These are phyloP conservation scores for Phyllotis vaccarum DNA, from an alignment of 2,797 vertebrate species.

Conservation along the genomic window DNA sequence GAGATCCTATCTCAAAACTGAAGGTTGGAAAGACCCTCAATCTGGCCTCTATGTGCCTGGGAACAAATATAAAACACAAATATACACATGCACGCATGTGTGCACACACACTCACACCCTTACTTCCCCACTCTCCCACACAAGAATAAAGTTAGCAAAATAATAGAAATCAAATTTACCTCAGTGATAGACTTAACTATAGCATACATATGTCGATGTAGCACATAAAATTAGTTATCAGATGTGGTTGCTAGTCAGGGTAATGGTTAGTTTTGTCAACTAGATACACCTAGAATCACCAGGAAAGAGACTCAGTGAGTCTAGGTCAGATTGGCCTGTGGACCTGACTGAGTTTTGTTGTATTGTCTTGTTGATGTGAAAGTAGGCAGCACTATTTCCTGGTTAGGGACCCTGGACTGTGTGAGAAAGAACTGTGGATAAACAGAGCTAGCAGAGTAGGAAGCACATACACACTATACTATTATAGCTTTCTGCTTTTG, in stretches of 20 bases:
- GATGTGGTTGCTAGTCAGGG: not conserved
- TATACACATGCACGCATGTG: fast-evolving
- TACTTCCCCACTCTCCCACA: not conserved
- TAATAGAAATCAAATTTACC: slow-evolving; percentile 26
- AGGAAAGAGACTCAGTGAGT: not conserved
- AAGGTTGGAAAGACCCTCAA: not conserved
- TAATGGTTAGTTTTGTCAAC: too few species aligned
- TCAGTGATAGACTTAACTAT: not conserved
- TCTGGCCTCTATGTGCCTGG: not conserved
- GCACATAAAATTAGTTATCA: not conserved
- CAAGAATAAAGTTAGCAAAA: not conserved
- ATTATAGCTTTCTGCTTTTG: not conserved
- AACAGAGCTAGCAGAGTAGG: too few species aligned
- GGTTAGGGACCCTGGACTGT: not conserved
- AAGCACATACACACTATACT: not conserved
- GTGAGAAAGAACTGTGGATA: not conserved
- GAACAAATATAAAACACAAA: not conserved
- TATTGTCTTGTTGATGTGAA: not conserved
- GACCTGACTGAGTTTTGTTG: not conserved
- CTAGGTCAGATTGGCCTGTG: not conserved
- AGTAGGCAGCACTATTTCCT: too few species aligned
- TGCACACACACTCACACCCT: not conserved
- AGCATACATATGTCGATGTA: not conserved
- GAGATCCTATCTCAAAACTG: not conserved
- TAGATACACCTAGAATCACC: not conserved